These are phyloP conservation scores for Pristionchus arcanus DNA, from an alignment of 2,888 invertebrate species.

Conservation along the genomic window DNA sequence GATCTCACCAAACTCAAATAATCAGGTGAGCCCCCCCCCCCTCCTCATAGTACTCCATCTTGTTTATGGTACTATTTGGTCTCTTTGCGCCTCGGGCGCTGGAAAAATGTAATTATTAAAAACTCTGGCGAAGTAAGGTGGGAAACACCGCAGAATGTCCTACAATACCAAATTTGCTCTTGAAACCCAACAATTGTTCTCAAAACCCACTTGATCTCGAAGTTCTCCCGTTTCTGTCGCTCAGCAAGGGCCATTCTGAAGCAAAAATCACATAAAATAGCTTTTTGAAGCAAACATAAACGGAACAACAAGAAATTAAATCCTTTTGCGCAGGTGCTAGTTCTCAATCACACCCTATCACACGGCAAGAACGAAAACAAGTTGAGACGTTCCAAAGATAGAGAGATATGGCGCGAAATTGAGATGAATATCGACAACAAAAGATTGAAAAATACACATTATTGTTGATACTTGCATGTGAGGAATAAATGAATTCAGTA, in stretches of 20 bases:
- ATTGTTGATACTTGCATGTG: no score
- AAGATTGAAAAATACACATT: not conserved
- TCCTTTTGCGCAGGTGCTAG: not conserved
- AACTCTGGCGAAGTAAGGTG: no score
- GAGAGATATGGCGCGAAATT: not conserved
- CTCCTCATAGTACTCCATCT: no score
- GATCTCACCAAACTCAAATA: no score
- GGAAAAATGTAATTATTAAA: no score
- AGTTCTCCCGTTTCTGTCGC: conserved; percentile 11
- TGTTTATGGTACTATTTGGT: no score
- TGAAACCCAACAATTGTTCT: no score
- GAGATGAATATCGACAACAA: not conserved
- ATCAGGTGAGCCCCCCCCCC: no score
- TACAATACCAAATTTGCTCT: no score
- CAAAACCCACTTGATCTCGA: not conserved
- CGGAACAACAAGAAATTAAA: not conserved
- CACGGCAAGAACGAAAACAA: conserved; percentile 3
- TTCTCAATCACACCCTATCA: not conserved
- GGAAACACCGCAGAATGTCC: no score
- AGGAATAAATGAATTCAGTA: no score
- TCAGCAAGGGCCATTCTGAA: not conserved
- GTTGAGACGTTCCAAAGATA: not conserved
- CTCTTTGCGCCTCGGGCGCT: no score
- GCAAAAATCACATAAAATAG: not conserved
- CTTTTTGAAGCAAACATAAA: not conserved